phyloP scores from a whole-genome alignment of 1,140 invertebrate genomes.

The Hycleus phaleratus region DNA sequence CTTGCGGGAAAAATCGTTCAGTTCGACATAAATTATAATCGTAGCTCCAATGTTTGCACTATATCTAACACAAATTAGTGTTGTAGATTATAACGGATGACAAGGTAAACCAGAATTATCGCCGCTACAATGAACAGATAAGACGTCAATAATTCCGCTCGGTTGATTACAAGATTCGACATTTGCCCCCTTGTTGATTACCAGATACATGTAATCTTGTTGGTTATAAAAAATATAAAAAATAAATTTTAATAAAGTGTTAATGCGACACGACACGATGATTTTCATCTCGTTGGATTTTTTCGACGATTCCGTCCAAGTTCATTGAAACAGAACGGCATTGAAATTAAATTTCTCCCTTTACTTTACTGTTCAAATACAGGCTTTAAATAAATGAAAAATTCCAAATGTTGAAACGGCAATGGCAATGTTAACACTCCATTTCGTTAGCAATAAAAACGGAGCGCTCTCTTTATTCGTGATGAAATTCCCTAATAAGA shows the following conservation, averaged over 20 bases:
- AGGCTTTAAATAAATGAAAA: conserved; percentile 6
- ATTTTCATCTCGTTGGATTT: background rate
- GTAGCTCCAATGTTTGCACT: no score
- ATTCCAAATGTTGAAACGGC: background rate
- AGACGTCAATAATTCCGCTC: conserved; percentile 2
- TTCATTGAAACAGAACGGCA: background rate
- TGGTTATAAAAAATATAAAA: background rate
- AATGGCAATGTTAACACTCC: conserved; percentile 2
- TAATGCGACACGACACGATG: background rate
- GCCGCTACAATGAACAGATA: background rate
- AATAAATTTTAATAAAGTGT: conserved; percentile 3
- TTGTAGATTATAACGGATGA: conserved; percentile 5
- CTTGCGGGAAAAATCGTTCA: no score
- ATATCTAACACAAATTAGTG: background rate
- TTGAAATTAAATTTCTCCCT: conserved; percentile 9
- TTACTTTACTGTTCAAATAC: background rate
- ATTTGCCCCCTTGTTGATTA: background rate
- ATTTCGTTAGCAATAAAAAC: conserved; percentile 11
- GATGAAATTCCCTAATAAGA: background rate
- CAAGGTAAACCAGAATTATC: background rate
- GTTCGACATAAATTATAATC: no score
- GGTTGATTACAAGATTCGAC: background rate
- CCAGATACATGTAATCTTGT: background rate
- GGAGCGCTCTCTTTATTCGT: background rate
- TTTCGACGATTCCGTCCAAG: no score